A percentile compares a stretch with the other conserved stretches of the same genome.
Evolutionary conservation across 2,113 vertebrate species (phyloP).

Genomic region (Oryctolagus cuniculus): DNA sequence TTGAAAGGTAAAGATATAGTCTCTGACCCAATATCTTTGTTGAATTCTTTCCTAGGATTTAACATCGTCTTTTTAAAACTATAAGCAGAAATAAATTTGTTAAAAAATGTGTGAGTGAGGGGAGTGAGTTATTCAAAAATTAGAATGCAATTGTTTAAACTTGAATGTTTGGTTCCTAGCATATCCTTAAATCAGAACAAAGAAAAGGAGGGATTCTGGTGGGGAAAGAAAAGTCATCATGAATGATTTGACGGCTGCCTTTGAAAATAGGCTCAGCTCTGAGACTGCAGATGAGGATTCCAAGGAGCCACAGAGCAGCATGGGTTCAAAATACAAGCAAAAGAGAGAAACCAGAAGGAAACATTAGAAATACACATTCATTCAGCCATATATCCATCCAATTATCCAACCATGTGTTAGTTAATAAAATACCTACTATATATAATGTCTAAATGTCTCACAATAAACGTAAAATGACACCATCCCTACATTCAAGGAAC

Average conservation of each 20-base stretch:
- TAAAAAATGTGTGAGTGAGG: background rate
- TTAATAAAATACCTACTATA: background rate
- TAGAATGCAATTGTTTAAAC: slow-evolving; percentile 11
- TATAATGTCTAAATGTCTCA: background rate
- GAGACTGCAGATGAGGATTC: background rate
- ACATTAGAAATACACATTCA: background rate
- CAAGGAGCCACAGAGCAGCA: background rate
- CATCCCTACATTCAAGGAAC: background rate
- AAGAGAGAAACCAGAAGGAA: background rate
- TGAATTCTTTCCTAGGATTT: slow-evolving; percentile 9
- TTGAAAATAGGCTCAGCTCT: background rate
- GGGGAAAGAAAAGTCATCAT: background rate
- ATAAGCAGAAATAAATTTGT: slow-evolving; percentile 13
- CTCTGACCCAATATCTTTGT: background rate
- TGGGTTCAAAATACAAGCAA: background rate
- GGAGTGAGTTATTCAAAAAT: slow-evolving; percentile 21
- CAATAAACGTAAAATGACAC: background rate
- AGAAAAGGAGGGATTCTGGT: background rate
- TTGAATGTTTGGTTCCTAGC: background rate
- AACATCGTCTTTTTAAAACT: slow-evolving; percentile 2
- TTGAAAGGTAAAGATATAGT: background rate
- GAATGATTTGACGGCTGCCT: background rate
- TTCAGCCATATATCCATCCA: background rate
- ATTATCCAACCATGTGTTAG: background rate
- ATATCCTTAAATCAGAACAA: slow-evolving; percentile 19